Evolutionary conservation across 2,888 invertebrate genomes (phyloP).

Genomic region (Agelastica alni): DNA sequence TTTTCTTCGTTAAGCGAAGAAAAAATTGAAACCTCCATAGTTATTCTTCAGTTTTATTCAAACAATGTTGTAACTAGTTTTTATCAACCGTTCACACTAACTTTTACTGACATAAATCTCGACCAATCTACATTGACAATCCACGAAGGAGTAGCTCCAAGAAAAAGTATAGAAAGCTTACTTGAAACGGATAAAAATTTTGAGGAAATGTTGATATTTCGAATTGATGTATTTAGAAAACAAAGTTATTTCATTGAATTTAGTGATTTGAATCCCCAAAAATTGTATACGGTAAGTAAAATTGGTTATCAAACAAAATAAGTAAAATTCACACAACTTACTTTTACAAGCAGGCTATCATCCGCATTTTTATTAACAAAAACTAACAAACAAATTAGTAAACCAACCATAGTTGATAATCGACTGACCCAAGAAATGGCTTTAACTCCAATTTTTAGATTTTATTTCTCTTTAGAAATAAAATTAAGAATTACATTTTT

Average conservation of each 20-base stretch:
- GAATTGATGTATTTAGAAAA: slow-evolving; percentile 31
- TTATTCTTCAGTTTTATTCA: slow-evolving; percentile 16
- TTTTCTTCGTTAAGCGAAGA: slow-evolving; percentile 30
- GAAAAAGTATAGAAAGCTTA: slow-evolving; percentile 2
- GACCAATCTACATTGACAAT: neutral
- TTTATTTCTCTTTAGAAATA: no score
- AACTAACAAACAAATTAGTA: no score
- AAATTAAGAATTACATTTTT: no score
- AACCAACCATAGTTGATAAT: no score
- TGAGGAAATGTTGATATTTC: slow-evolving; percentile 32
- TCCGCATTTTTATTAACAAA: no score
- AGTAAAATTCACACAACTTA: no score
- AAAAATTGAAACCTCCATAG: slow-evolving; percentile 10
- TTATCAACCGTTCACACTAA: slow-evolving; percentile 25
- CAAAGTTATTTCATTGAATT: slow-evolving; percentile 34
- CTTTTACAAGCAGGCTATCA: no score
- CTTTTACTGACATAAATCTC: slow-evolving; percentile 15
- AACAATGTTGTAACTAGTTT: slow-evolving; percentile 8
- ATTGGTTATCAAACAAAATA: neutral
- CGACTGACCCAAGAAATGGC: no score
- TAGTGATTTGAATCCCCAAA: slow-evolving; percentile 20
- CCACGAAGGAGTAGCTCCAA: slow-evolving; percentile 26
- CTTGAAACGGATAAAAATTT: slow-evolving; percentile 22
- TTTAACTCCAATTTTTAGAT: no score
- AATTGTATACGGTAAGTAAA: neutral